phyloP scores from a whole-genome alignment of 2,113 vertebrate genomes.

The Bubo blakistoni region DNA sequence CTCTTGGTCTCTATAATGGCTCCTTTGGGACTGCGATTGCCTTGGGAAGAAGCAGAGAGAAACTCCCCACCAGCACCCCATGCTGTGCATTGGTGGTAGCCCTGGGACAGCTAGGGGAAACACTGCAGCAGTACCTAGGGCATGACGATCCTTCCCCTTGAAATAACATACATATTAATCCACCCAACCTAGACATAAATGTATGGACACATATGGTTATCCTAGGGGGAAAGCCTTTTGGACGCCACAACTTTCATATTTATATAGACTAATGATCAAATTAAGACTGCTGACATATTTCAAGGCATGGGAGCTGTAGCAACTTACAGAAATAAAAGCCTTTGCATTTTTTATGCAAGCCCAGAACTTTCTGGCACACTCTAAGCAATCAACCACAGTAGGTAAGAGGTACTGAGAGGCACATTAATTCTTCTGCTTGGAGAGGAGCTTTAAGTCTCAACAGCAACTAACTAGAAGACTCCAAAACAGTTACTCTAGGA shows the following conservation, averaged over 20 bases:
- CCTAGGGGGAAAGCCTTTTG: neutral
- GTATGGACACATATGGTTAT: accelerated
- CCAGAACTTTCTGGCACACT: neutral
- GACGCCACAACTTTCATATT: neutral
- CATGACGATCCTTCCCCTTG: neutral
- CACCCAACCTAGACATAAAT: neutral
- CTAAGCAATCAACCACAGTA: neutral
- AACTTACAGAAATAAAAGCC: neutral
- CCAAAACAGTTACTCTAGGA: neutral
- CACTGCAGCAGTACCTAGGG: neutral
- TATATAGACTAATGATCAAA: neutral
- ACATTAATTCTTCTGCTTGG: neutral
- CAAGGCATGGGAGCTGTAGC: neutral
- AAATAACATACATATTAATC: accelerated
- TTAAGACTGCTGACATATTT: neutral
- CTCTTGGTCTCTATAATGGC: neutral
- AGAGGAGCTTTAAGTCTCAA: neutral
- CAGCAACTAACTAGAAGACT: neutral
- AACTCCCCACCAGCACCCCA: neutral
- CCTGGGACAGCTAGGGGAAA: neutral
- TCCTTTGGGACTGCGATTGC: neutral
- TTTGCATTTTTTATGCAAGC: neutral
- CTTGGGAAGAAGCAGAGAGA: neutral
- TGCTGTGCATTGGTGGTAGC: neutral
- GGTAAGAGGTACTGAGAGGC: neutral